phyloP scores from a whole-genome alignment of 2,113 vertebrate species.

The Siniperca knerii region DNA sequence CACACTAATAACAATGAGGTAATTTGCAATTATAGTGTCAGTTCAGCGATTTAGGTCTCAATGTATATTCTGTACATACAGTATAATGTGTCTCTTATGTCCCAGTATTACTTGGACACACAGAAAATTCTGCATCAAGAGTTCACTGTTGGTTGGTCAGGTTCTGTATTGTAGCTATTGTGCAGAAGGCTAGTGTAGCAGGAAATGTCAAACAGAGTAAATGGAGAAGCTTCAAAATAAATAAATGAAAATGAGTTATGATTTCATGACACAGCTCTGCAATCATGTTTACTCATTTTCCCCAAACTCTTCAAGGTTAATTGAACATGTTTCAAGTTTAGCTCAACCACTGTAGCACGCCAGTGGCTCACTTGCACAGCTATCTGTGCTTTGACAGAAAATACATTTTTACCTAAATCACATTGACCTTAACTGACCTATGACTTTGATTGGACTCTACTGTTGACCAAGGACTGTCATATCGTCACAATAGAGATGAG shows the following conservation, averaged over 20 bases:
- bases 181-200: neutral
- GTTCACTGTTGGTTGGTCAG: conserved; percentile 4
- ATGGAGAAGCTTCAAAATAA: neutral
- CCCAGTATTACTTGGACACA: neutral
- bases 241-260: neutral
- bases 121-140: neutral
- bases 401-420: neutral
- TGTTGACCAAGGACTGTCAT: neutral
- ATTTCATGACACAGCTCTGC: neutral
- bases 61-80: neutral
- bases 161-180: neutral
- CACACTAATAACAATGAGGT: neutral
- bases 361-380: neutral
- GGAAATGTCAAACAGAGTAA: conserved; percentile 2
- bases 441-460: neutral
- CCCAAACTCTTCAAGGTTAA: neutral
- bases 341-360: neutral
- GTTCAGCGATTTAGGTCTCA: neutral
- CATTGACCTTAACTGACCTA: neutral
- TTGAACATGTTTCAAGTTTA: neutral
- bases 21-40: neutral
- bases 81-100: conserved; percentile 7
- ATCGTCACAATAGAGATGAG: neutral
- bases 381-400: neutral
- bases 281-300: neutral